phyloP scores from a whole-genome alignment of 2,888 invertebrate species.

The Xanthorhoe designata region DNA sequence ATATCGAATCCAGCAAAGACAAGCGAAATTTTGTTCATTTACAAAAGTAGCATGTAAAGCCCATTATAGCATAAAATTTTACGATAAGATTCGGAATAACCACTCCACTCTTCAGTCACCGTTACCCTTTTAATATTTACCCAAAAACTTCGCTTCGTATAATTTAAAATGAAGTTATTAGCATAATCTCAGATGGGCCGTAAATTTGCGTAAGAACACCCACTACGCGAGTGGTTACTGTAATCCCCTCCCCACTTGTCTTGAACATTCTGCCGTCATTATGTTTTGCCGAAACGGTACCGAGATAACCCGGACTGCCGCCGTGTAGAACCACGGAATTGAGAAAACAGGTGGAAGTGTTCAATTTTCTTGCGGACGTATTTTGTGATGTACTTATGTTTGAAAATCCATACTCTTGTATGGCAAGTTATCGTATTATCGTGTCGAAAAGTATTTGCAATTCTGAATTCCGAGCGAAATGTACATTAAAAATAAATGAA shows the following conservation, averaged over 20 bases:
- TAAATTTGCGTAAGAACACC: conserved; percentile 45
- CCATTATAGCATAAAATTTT: conserved; percentile 9
- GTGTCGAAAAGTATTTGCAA: too few relatives aligned
- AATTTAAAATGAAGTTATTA: conserved; percentile 39
- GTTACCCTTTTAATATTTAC: conserved; percentile 35
- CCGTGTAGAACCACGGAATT: conserved; percentile 53
- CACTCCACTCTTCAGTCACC: conserved; percentile 15
- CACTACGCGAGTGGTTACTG: conserved; percentile 43
- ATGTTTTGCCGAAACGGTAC: conserved; percentile 54
- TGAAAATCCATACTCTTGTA: too few relatives aligned
- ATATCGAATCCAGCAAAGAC: neutral
- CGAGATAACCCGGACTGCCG: conserved; percentile 50
- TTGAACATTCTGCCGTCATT: conserved; percentile 57
- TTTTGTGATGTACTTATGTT: too few relatives aligned
- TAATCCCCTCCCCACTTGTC: conserved; percentile 53
- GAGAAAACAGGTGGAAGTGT: conserved; percentile 34
- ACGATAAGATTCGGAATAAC: conserved; percentile 7
- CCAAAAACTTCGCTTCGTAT: conserved; percentile 32
- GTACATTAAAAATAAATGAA: conserved; percentile 20
- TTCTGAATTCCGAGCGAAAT: neutral
- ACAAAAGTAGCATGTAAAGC: conserved; percentile 8
- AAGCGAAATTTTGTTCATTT: conserved; percentile 6
- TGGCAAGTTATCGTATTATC: too few relatives aligned
- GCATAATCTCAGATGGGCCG: conserved; percentile 42
- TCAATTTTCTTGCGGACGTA: neutral